Base-by-base conservation (phyloP, 2,888 invertebrate genomes). In the Ennomos erosarius region DNA sequence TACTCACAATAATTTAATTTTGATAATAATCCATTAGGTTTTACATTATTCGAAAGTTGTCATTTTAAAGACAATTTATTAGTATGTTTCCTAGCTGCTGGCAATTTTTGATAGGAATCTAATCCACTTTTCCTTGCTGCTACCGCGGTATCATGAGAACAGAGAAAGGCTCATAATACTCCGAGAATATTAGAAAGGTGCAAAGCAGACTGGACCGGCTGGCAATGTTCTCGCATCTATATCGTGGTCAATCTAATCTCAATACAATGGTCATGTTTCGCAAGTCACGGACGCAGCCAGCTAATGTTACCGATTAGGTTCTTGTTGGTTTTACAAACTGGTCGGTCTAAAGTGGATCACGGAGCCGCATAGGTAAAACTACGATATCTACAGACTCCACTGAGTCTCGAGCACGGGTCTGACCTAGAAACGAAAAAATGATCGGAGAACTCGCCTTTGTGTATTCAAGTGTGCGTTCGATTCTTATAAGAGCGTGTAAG, bases 371-470 rank as follows among this genome's bases (percentile, higher is more conserved):
- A 68, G 75, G 70, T 76, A 71, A 71, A 65, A 64, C 68, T 65
- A 70, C 73, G 71, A 72, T 79, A 68, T 73, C 70, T 61, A 65
- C 26, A 26, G 26, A 6, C 26, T 26, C 65, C 67, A 68, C 70
- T 70, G 68, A 68, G 70, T 66, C 67, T 68, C 69, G 69, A 59
- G 69, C 59, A 69, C 70, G 67, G 67, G 69, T 69, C 68, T 83
- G 87, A 88, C 90, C 90, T 84, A 90, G 81, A 87, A 88, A 84
- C 78, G 71, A 87, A 89, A 86, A 87, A 86, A 83, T 78, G 71
- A 70, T 64, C 77, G 68, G 76, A 77, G 76, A 74, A 75, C 69
- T 55, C 64, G 76, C 71, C 70, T 74, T 76, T 74, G 76, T 77
- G 72, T 69, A 69, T 47, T 61, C 68, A 60, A 68, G 79, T 75